A percentile compares a stretch with the other conserved stretches of the same genome.
Conservation (phyloP, 1,140 invertebrate genomes). For the Ganaspis sp. region DNA sequence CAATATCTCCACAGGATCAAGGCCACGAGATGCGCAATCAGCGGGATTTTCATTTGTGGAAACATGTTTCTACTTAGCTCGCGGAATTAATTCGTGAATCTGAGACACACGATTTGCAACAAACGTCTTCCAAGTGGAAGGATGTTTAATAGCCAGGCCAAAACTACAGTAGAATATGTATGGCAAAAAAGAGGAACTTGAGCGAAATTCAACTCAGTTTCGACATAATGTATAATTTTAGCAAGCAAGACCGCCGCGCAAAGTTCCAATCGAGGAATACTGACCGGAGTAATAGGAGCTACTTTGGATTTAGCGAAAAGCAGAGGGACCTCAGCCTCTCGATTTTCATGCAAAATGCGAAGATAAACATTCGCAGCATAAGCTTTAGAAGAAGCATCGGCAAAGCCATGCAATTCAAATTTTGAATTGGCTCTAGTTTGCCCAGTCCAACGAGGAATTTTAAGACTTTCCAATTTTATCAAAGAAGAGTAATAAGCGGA, state of each 20-base stretch:
- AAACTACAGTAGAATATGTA: constrained; percentile 59
- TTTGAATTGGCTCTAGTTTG: neutral
- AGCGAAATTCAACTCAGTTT: neutral
- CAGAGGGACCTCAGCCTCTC: neutral
- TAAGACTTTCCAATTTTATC: neutral
- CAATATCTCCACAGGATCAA: neutral
- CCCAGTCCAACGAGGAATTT: neutral
- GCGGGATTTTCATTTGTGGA: constrained; percentile 56
- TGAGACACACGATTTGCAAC: constrained; percentile 62
- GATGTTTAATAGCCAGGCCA: constrained; percentile 61
- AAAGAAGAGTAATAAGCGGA: too few relatives aligned
- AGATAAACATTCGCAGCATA: constrained; percentile 49
- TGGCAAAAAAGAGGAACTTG: constrained; percentile 32
- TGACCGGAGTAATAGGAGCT: constrained; percentile 40
- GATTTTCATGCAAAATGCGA: neutral
- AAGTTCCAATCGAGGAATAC: constrained; percentile 67
- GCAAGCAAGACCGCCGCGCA: constrained; percentile 59
- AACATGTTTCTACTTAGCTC: constrained; percentile 54
- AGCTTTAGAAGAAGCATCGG: constrained; percentile 43
- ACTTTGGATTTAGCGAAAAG: constrained; percentile 43
- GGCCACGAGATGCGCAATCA: constrained; percentile 39
- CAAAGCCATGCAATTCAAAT: constrained; percentile 47
- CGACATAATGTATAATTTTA: constrained; percentile 39
- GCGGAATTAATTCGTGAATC: constrained; percentile 56
- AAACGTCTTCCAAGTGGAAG: constrained; percentile 61